Conservation (phyloP, 2,113 vertebrate genomes). For the Rhea pennata region DNA sequence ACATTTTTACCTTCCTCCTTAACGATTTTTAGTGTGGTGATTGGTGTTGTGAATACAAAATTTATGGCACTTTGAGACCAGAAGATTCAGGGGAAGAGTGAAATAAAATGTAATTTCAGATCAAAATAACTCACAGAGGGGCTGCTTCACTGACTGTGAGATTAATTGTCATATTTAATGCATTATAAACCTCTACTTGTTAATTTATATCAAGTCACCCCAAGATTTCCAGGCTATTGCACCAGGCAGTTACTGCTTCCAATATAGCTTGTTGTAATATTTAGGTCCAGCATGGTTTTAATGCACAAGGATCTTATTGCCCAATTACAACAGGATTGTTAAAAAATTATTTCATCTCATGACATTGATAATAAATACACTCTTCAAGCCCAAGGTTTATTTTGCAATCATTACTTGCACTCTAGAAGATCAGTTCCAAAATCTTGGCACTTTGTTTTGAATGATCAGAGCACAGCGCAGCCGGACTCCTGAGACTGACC, state of each 20-base stretch:
- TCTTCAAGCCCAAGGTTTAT: not conserved
- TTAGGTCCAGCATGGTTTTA: conserved; percentile 15
- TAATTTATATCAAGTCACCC: conserved; percentile 60
- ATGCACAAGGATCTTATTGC: conserved; percentile 29
- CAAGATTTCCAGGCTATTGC: conserved; percentile 54
- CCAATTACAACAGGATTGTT: conserved; percentile 41
- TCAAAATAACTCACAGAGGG: conserved; percentile 51
- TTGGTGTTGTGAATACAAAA: conserved; percentile 39
- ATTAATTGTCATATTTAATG: conserved; percentile 65
- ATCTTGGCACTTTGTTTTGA: not conserved
- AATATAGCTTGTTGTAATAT: not conserved
- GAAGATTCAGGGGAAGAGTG: not conserved
- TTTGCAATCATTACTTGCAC: not conserved
- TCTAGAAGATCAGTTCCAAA: not conserved
- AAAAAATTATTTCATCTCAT: conserved; percentile 37
- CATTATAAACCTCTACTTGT: conserved; percentile 52
- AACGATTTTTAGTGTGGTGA: conserved; percentile 7
- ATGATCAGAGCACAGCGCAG: not conserved
- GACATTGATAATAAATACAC: not conserved
- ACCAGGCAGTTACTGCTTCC: conserved; percentile 21
- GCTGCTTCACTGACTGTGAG: conserved; percentile 32
- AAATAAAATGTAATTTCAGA: conserved; percentile 54
- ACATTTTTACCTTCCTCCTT: not conserved
- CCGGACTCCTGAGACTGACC: not conserved
- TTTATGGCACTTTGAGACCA: not conserved